Percentiles rank a stretch among this genome's conserved stretches.
phyloP scores from a whole-genome alignment of 2,888 invertebrate genomes.

The Scelioninae gen. 2 region DNA sequence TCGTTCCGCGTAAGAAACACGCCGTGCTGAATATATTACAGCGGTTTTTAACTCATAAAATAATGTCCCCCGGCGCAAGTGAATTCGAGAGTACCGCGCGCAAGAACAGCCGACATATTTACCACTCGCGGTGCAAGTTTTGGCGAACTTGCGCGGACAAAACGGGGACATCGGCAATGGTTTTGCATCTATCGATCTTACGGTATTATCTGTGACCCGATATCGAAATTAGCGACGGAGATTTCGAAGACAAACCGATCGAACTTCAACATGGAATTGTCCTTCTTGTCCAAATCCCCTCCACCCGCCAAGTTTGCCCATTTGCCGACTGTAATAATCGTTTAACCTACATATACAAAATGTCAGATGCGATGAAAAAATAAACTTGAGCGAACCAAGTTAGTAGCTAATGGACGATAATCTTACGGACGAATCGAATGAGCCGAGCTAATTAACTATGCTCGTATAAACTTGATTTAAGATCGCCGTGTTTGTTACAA shows the following conservation, averaged over 20 bases:
- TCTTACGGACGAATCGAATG: constrained; percentile 32
- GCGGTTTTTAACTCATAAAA: constrained; percentile 50
- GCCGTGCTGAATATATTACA: constrained; percentile 55
- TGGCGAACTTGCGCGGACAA: constrained; percentile 46
- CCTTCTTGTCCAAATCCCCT: background rate
- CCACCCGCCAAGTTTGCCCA: too few relatives aligned
- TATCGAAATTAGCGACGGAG: constrained; percentile 51
- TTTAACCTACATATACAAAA: constrained; percentile 17
- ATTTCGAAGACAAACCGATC: constrained; percentile 51
- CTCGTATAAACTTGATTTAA: constrained; percentile 51
- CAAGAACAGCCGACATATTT: constrained; percentile 53
- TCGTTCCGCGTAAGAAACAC: constrained; percentile 29
- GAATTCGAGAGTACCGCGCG: constrained; percentile 9
- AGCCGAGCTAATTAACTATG: constrained; percentile 47
- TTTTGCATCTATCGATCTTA: constrained; percentile 55
- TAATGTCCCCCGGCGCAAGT: constrained; percentile 21
- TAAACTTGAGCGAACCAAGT: constrained; percentile 23
- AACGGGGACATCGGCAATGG: constrained; percentile 48
- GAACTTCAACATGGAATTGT: constrained; percentile 50
- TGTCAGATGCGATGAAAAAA: constrained; percentile 12
- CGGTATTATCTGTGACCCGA: constrained; percentile 52
- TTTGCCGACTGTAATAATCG: too few relatives aligned
- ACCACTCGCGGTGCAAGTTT: constrained; percentile 45
- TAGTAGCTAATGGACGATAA: constrained; percentile 30
- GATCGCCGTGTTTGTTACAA: constrained; percentile 46